These are phyloP conservation scores for Campoplex nolae DNA, from an alignment of 2,888 invertebrate species.

Conservation along the genomic window DNA sequence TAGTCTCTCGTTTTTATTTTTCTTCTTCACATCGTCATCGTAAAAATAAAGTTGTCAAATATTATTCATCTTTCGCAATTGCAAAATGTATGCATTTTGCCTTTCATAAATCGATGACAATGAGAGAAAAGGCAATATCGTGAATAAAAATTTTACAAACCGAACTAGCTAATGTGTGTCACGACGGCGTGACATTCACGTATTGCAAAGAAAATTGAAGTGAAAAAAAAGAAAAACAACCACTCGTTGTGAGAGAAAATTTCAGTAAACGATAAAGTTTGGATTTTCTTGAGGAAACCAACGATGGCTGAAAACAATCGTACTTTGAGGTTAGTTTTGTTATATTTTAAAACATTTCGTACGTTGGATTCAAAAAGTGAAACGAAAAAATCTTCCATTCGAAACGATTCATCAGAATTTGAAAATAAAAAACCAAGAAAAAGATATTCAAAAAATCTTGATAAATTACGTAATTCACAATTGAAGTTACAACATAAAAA, in stretches of 20 bases:
- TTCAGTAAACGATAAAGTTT: neutral
- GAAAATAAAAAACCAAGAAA: too few species aligned
- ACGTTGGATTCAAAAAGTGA: neutral
- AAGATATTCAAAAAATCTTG: neutral
- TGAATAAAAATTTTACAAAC: slow-evolving; percentile 6
- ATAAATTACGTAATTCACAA: neutral
- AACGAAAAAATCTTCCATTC: neutral
- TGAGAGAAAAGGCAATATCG: slow-evolving; percentile 8
- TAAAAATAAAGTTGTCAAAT: slow-evolving; percentile 9
- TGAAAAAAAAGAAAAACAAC: neutral
- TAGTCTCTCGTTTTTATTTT: neutral
- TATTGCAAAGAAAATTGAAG: neutral
- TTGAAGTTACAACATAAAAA: neutral
- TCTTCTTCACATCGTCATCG: neutral
- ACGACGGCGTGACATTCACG: slow-evolving; percentile 19
- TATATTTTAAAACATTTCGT: slow-evolving; percentile 1
- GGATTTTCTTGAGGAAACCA: neutral
- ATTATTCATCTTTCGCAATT: neutral
- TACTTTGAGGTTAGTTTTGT: slow-evolving; percentile 45
- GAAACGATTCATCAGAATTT: neutral
- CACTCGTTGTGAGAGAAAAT: neutral
- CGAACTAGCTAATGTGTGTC: neutral
- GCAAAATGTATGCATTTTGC: slow-evolving; percentile 1
- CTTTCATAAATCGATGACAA: slow-evolving; percentile 1
- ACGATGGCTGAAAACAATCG: slow-evolving; percentile 42